phyloP scores from a whole-genome alignment of 2,888 invertebrate species.

The Drosophila lutescens region DNA sequence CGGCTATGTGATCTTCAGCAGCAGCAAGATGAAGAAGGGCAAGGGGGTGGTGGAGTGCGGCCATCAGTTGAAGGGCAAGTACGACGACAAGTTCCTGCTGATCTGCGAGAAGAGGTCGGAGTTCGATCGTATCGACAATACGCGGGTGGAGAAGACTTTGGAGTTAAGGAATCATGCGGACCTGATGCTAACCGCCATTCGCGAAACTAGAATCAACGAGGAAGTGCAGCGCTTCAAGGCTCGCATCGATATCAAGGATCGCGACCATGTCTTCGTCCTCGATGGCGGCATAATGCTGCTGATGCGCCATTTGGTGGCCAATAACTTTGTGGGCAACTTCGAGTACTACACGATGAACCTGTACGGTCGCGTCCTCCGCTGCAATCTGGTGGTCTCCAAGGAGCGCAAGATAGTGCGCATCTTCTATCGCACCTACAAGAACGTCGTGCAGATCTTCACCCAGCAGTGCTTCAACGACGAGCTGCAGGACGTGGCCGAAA shows the following conservation, averaged over 20 bases:
- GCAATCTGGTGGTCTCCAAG: conserved; percentile 62
- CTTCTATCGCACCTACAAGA: conserved; percentile 75
- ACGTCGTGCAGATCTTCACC: conserved; percentile 66
- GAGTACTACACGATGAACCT: conserved; percentile 80
- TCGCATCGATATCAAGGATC: conserved; percentile 74
- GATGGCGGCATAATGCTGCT: conserved; percentile 81
- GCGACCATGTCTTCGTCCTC: conserved; percentile 73
- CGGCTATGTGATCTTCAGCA: conserved; percentile 78
- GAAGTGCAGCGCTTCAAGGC: conserved; percentile 77
- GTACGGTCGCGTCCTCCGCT: conserved; percentile 73
- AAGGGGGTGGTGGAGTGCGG: conserved; percentile 66
- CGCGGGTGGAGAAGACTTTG: conserved; percentile 69
- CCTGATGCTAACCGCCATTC: conserved; percentile 62
- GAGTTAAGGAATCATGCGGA: conserved; percentile 73
- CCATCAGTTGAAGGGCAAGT: conserved; percentile 77
- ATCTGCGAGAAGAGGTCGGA: conserved; percentile 78
- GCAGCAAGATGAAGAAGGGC: conserved; percentile 76
- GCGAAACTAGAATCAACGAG: conserved; percentile 75
- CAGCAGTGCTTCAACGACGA: conserved; percentile 79
- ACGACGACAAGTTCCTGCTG: conserved; percentile 73
- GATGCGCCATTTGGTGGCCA: conserved; percentile 76
- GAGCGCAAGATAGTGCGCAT: conserved; percentile 73
- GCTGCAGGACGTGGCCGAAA: conserved; percentile 77
- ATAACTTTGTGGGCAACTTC: conserved; percentile 72
- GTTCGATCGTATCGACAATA: conserved; percentile 79